phyloP scores from a whole-genome alignment of 2,797 vertebrate genomes.

The Microtus californicus region DNA sequence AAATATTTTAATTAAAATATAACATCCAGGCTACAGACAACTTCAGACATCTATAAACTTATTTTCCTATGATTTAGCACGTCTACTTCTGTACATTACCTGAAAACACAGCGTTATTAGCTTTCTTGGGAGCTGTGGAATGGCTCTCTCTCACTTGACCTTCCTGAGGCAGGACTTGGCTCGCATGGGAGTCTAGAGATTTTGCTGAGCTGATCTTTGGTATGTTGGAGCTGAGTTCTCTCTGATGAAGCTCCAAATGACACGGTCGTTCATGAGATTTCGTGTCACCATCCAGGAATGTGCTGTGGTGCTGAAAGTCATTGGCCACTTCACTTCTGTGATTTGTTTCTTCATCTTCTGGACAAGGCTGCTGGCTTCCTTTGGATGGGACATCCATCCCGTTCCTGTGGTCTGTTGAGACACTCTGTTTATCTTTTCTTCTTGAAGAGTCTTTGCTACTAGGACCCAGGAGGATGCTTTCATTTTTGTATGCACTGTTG shows the following conservation, averaged over 20 bases:
- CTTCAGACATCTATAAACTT: slow-evolving; percentile 83
- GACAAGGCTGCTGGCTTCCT: slow-evolving; percentile 60
- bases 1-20: slow-evolving; percentile 83
- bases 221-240: slow-evolving; percentile 90
- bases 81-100: slow-evolving; percentile 98
- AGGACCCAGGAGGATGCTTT: slow-evolving; percentile 64
- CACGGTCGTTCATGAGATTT: slow-evolving; percentile 95
- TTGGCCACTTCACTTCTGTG: slow-evolving; percentile 64
- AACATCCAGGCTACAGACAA: slow-evolving; percentile 81
- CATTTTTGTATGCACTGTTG: slow-evolving; percentile 50
- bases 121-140: slow-evolving; percentile 89
- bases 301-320: slow-evolving; percentile 83
- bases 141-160: slow-evolving; percentile 91
- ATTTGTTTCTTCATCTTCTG: slow-evolving; percentile 77
- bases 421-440: slow-evolving; percentile 73
- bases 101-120: slow-evolving; percentile 94
- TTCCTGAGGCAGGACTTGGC: slow-evolving; percentile 92
- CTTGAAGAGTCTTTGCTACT: slow-evolving; percentile 50
- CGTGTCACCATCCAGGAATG: slow-evolving; percentile 86
- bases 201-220: slow-evolving; percentile 89
- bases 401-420: slow-evolving; percentile 74
- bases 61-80: slow-evolving; percentile 84
- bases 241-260: slow-evolving; percentile 94
- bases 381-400: slow-evolving; percentile 64
- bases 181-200: slow-evolving; percentile 90